phyloP scores from a whole-genome alignment of 2,888 invertebrate species.

The Kuschelorhynchus macadamiae region DNA sequence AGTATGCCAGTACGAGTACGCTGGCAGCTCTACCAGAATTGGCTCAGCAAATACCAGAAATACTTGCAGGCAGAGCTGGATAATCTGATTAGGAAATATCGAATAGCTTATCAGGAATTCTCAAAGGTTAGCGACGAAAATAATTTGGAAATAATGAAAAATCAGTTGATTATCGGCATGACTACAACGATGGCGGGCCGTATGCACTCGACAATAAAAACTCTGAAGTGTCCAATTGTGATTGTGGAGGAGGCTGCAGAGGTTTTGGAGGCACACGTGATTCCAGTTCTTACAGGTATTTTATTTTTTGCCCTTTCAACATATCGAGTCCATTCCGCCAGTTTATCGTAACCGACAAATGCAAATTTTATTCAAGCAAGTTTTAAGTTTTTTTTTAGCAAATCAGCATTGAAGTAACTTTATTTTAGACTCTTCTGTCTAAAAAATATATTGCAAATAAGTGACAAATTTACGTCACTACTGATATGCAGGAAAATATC shows the following conservation, averaged over 20 bases:
- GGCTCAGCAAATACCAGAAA: constrained; percentile 19
- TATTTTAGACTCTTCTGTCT: no score
- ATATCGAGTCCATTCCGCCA: no score
- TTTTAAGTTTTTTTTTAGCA: no score
- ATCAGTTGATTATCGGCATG: constrained; percentile 77
- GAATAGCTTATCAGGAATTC: constrained; percentile 71
- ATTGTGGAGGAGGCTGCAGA: constrained; percentile 93
- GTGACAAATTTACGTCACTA: no score
- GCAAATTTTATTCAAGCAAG: no score
- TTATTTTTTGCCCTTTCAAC: no score
- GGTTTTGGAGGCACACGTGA: constrained; percentile 86
- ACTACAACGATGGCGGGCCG: constrained; percentile 85
- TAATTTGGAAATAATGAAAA: constrained; percentile 70
- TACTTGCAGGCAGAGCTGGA: constrained; percentile 22
- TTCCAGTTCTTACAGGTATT: constrained; percentile 75
- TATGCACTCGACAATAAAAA: constrained; percentile 74
- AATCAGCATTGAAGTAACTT: no score
- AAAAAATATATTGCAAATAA: no score
- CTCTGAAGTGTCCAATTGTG: constrained; percentile 77
- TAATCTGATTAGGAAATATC: constrained; percentile 51
- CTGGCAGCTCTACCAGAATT: constrained; percentile 35
- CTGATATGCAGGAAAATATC: no score
- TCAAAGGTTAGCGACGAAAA: constrained; percentile 68
- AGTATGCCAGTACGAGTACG: constrained; percentile 15
- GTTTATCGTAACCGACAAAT: no score